Percentiles rank a stretch among this genome's conserved stretches.
These are phyloP conservation scores for Oryzias celebensis DNA, from an alignment of 2,113 vertebrate genomes.

Conservation along the genomic window DNA sequence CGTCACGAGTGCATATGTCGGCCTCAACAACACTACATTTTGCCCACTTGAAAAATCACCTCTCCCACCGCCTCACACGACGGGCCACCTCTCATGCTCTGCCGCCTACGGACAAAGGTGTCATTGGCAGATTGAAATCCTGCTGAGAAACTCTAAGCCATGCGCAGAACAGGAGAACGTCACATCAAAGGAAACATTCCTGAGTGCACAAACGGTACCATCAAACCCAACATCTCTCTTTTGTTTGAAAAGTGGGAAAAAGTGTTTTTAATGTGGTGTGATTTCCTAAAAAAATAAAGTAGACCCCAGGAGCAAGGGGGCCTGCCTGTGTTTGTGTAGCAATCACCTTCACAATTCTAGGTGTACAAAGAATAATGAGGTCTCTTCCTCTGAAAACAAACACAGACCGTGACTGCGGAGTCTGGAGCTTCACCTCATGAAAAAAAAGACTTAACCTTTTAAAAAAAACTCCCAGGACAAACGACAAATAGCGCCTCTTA, in stretches of 20 bases:
- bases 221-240: background rate
- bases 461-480: slow-evolving; percentile 18
- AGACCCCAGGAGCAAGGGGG: slow-evolving; percentile 3
- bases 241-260: background rate
- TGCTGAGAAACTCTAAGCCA: slow-evolving; percentile 5
- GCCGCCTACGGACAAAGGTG: slow-evolving; percentile 14
- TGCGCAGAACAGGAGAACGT: slow-evolving; percentile 26
- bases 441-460: slow-evolving; percentile 48
- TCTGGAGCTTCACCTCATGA: slow-evolving; percentile 39
- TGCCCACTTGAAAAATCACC: slow-evolving; percentile 26
- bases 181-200: slow-evolving; percentile 20
- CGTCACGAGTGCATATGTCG: too few species aligned
- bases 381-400: slow-evolving; percentile 52
- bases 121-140: slow-evolving; percentile 24
- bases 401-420: slow-evolving; percentile 29
- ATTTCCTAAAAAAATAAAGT: background rate
- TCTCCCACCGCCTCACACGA: slow-evolving; percentile 32
- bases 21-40: slow-evolving; percentile 10
- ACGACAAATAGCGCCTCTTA: slow-evolving; percentile 8
- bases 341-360: slow-evolving; percentile 42
- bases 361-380: slow-evolving; percentile 47
- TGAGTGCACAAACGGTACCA: background rate
- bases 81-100: slow-evolving; percentile 28
- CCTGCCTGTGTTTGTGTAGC: slow-evolving; percentile 16
- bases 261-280: background rate